Evolutionary conservation across 2,797 vertebrate species (phyloP).

Genomic region (Threskiornis aethiopicus): DNA sequence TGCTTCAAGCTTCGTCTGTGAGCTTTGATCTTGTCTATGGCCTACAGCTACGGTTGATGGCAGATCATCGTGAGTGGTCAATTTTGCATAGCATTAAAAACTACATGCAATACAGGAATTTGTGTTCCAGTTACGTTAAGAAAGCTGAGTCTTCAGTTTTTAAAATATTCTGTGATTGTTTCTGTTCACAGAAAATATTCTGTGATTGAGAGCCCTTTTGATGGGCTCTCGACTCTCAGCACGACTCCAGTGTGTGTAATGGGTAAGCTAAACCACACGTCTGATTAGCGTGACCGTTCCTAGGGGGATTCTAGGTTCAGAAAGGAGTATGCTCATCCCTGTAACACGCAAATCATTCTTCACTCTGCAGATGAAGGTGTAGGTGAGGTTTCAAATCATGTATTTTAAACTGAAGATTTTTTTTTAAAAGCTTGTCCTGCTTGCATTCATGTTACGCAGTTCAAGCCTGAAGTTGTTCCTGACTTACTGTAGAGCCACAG

Average conservation of each 20-base stretch:
- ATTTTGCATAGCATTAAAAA: neutral
- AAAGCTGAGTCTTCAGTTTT: constrained; percentile 11
- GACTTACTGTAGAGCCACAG: neutral
- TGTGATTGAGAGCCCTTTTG: neutral
- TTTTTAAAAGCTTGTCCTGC: neutral
- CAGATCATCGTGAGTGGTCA: neutral
- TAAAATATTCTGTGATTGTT: neutral
- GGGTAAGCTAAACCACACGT: fast-evolving
- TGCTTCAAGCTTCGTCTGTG: neutral
- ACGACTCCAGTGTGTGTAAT: neutral
- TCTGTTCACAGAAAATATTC: no score
- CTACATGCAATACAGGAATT: neutral
- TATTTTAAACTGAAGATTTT: neutral
- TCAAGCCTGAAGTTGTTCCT: neutral
- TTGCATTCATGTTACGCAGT: neutral
- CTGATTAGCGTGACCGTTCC: neutral
- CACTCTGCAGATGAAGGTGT: neutral
- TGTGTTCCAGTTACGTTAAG: neutral
- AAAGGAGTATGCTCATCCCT: neutral
- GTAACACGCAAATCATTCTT: neutral
- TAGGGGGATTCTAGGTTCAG: neutral
- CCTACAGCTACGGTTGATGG: neutral
- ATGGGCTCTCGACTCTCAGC: neutral
- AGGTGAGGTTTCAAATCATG: neutral
- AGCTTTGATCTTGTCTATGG: neutral